Conservation (phyloP, 1,140 invertebrate genomes). For the Zaprionus kolodkinae region DNA sequence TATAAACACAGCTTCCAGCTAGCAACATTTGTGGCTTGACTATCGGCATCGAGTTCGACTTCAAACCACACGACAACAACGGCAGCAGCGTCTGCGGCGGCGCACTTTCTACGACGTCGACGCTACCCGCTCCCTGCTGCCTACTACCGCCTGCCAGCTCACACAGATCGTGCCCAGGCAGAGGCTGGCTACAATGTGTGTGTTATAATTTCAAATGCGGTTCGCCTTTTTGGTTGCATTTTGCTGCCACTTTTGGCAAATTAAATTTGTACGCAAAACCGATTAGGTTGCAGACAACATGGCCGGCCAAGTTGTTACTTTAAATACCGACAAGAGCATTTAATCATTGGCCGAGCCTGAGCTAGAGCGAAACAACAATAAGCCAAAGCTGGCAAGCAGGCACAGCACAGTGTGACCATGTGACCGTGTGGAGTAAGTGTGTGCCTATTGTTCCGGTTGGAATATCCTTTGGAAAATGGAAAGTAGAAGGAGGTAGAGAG, state of each 20-base stretch:
- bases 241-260: conserved; percentile 82
- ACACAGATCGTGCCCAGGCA: conserved; percentile 33
- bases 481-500: background rate
- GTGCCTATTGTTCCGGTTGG: background rate
- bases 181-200: conserved; percentile 37
- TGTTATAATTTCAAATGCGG: conserved; percentile 80
- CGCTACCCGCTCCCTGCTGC: background rate
- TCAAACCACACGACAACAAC: conserved; percentile 23
- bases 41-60: conserved; percentile 42
- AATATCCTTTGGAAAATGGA: background rate
- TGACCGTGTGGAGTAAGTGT: background rate
- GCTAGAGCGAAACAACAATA: conserved; percentile 23
- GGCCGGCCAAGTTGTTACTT: conserved; percentile 81
- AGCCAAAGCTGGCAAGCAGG: conserved; percentile 13
- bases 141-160: background rate
- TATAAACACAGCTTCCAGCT: conserved; percentile 82
- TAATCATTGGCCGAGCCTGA: conserved; percentile 70
- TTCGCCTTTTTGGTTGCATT: conserved; percentile 77
- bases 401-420: conserved; percentile 33
- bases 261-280: conserved; percentile 82
- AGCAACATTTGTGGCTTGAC: conserved; percentile 46
- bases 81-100: conserved; percentile 28
- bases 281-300: conserved; percentile 78
- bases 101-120: conserved; percentile 66
- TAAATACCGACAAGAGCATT: conserved; percentile 81